Percentiles rank a stretch among this genome's conserved stretches.
phyloP scores from a whole-genome alignment of 2,888 invertebrate genomes.

The Neocrepidodera transversa region DNA sequence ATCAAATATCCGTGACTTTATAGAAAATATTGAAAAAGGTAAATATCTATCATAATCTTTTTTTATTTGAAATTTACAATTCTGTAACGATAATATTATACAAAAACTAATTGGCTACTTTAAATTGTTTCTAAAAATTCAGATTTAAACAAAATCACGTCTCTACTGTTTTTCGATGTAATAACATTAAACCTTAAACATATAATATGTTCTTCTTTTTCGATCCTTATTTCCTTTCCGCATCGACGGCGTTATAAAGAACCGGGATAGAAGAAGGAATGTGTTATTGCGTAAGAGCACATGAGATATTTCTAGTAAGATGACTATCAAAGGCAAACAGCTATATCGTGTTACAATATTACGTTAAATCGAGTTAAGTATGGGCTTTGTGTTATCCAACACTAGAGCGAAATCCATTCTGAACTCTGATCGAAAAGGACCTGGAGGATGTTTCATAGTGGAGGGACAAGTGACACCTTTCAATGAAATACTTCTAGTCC shows the following conservation, averaged over 20 bases:
- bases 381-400: slow-evolving; percentile 47
- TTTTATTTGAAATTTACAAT: too few species aligned
- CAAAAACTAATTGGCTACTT: too few species aligned
- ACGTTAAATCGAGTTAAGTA: slow-evolving; percentile 46
- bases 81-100: too few species aligned
- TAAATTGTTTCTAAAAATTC: too few species aligned
- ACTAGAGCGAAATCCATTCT: slow-evolving; percentile 35
- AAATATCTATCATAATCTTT: too few species aligned
- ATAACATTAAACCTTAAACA: not conserved
- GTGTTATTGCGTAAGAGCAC: slow-evolving; percentile 35
- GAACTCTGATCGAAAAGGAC: slow-evolving; percentile 36
- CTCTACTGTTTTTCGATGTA: not conserved
- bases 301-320: slow-evolving; percentile 42
- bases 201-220: not conserved
- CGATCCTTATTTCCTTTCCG: not conserved
- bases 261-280: not conserved
- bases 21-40: too few species aligned
- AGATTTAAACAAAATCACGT: too few species aligned
- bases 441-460: slow-evolving; percentile 16
- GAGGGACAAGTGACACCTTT: slow-evolving; percentile 24
- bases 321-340: slow-evolving; percentile 46
- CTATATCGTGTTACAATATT: slow-evolving; percentile 48
- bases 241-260: not conserved
- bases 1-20: too few species aligned
- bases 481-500: slow-evolving; percentile 10